Percentiles rank a stretch among this genome's conserved stretches.
These are phyloP conservation scores for Craniophora ligustri DNA, from an alignment of 2,888 invertebrate genomes.

Conservation along the genomic window DNA sequence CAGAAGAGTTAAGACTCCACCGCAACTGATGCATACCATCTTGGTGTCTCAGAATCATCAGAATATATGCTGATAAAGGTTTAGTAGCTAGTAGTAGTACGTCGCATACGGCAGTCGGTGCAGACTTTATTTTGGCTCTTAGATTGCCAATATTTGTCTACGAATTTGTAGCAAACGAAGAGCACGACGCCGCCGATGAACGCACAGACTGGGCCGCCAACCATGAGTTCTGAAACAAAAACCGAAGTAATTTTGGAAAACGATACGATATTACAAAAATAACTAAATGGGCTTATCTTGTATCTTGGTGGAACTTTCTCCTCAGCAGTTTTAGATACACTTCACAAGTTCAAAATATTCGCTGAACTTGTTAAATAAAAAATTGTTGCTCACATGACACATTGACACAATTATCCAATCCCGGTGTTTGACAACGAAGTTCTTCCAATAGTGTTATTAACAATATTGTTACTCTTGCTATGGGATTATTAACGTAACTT, in stretches of 20 bases:
- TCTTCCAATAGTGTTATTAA: neutral
- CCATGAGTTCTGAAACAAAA: slow-evolving; percentile 68
- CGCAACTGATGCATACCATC: slow-evolving; percentile 36
- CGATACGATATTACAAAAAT: slow-evolving; percentile 43
- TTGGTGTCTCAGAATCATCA: slow-evolving; percentile 4
- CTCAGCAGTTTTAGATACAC: slow-evolving; percentile 15
- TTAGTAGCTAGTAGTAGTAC: no score
- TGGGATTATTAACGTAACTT: neutral
- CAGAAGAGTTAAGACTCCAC: slow-evolving; percentile 13
- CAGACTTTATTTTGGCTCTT: slow-evolving; percentile 14
- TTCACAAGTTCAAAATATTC: slow-evolving; percentile 7
- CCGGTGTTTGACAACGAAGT: neutral
- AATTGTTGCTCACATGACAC: slow-evolving; percentile 1
- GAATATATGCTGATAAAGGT: no score
- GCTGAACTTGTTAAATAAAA: slow-evolving; percentile 10
- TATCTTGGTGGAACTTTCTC: slow-evolving; percentile 25
- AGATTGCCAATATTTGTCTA: slow-evolving; percentile 18
- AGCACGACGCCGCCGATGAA: slow-evolving; percentile 8
- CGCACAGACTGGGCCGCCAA: slow-evolving; percentile 16
- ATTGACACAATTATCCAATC: neutral
- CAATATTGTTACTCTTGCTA: neutral
- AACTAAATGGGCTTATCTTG: slow-evolving; percentile 56
- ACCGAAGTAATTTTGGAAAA: slow-evolving; percentile 68
- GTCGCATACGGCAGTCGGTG: slow-evolving; percentile 12
- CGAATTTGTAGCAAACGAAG: slow-evolving; percentile 17